phyloP scores from a whole-genome alignment of 2,888 invertebrate genomes.

The Xestia c-nigrum region DNA sequence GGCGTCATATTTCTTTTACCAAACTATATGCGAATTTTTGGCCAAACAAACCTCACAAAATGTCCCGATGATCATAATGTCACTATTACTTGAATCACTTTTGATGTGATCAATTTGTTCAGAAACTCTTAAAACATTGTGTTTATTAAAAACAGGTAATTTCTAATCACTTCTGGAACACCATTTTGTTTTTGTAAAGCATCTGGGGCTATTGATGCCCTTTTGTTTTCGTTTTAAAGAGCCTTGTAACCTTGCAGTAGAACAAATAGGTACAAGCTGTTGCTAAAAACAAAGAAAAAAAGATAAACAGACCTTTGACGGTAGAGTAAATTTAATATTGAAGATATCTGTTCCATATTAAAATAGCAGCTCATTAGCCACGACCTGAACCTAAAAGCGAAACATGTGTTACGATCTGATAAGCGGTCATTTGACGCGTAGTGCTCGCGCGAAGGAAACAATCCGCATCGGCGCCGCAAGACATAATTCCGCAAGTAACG shows the following conservation, averaged over 20 bases:
- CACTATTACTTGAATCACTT: not conserved
- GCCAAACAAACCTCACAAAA: not conserved
- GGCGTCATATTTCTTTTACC: no score
- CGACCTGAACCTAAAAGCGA: no score
- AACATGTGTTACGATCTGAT: not conserved
- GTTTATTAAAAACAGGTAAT: not conserved
- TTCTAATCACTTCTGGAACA: not conserved
- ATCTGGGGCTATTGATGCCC: not conserved
- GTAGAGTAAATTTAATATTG: not conserved
- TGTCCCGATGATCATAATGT: not conserved
- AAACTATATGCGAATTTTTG: no score
- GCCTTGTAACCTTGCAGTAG: not conserved
- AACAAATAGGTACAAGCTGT: not conserved
- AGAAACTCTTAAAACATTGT: not conserved
- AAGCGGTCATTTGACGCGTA: not conserved
- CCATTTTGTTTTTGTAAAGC: conserved; percentile 9
- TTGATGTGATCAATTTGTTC: not conserved
- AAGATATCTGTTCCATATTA: no score
- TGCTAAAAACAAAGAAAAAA: not conserved
- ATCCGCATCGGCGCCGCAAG: no score
- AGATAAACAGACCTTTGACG: not conserved
- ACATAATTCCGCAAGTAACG: no score
- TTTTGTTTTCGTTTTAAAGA: not conserved
- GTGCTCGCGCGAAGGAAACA: not conserved
- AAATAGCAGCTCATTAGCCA: no score